Conservation (phyloP, 2,888 invertebrate species). For the Pammene aurita region DNA sequence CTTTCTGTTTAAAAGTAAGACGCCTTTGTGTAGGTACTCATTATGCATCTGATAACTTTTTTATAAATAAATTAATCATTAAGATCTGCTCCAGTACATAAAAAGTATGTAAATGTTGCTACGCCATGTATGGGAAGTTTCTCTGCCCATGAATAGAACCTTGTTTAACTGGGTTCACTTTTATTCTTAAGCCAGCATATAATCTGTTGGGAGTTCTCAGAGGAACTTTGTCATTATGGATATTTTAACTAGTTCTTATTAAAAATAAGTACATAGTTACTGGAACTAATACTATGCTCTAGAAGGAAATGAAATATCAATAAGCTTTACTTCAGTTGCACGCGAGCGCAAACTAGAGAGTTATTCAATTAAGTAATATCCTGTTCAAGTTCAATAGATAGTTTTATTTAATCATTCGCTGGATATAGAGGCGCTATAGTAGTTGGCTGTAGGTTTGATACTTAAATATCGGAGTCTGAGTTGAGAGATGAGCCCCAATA, state of each 20-base stretch:
- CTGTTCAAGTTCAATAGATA: background rate
- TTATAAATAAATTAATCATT: conserved; percentile 41
- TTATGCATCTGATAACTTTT: conserved; percentile 46
- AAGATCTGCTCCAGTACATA: conserved; percentile 39
- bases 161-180: conserved; percentile 29
- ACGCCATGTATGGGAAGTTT: conserved; percentile 49
- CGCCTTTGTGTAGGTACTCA: conserved; percentile 45
- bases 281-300: background rate
- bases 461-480: too few relatives aligned
- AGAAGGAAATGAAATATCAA: background rate
- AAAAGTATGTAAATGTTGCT: conserved; percentile 49
- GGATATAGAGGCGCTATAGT: background rate
- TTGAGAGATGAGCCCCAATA: too few relatives aligned
- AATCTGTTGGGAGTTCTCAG: background rate
- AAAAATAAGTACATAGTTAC: background rate
- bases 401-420: background rate
- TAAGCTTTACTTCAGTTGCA: background rate
- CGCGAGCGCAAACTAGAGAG: background rate
- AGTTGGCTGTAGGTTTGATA: too few relatives aligned
- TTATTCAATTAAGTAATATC: conserved; percentile 17
- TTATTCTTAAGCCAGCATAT: conserved; percentile 18
- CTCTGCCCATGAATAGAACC: conserved; percentile 37
- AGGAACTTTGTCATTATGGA: conserved; percentile 1
- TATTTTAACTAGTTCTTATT: background rate
- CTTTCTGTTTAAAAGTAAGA: conserved; percentile 47